phyloP scores from a whole-genome alignment of 2,113 vertebrate species.

The Maccullochella peelii region DNA sequence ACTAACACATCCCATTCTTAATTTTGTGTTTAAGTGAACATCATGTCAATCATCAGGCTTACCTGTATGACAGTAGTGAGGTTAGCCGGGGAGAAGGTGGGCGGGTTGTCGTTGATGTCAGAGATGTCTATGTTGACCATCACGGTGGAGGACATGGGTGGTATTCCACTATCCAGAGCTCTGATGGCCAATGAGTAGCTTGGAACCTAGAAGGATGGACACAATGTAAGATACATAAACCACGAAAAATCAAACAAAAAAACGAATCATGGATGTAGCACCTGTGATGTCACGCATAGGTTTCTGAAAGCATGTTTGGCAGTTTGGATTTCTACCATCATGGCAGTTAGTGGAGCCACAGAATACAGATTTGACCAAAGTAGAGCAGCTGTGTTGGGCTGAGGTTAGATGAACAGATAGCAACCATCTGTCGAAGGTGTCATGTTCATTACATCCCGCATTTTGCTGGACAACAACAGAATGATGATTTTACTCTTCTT shows the following conservation, averaged over 20 bases:
- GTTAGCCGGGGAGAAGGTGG: constrained; percentile 92
- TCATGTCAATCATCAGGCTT: constrained; percentile 30
- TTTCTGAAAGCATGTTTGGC: neutral
- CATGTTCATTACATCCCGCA: neutral
- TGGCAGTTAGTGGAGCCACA: neutral
- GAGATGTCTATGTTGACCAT: constrained; percentile 94
- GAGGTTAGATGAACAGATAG: neutral
- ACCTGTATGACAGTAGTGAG: constrained; percentile 96
- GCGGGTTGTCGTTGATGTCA: constrained; percentile 96
- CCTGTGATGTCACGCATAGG: too few relatives aligned
- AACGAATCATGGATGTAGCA: neutral
- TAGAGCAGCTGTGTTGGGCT: neutral
- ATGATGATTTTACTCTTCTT: neutral
- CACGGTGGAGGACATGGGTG: constrained; percentile 91
- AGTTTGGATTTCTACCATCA: neutral
- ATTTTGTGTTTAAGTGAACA: neutral
- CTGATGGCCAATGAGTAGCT: constrained; percentile 91
- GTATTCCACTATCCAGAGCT: constrained; percentile 90
- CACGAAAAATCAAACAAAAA: neutral
- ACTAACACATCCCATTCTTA: neutral
- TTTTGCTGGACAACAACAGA: neutral
- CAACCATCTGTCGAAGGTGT: neutral
- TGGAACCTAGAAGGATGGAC: constrained; percentile 85
- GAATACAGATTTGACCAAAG: neutral
- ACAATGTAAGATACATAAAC: neutral